Evolutionary conservation across 2,113 vertebrate genomes (phyloP).

Genomic region (Passer montanus): DNA sequence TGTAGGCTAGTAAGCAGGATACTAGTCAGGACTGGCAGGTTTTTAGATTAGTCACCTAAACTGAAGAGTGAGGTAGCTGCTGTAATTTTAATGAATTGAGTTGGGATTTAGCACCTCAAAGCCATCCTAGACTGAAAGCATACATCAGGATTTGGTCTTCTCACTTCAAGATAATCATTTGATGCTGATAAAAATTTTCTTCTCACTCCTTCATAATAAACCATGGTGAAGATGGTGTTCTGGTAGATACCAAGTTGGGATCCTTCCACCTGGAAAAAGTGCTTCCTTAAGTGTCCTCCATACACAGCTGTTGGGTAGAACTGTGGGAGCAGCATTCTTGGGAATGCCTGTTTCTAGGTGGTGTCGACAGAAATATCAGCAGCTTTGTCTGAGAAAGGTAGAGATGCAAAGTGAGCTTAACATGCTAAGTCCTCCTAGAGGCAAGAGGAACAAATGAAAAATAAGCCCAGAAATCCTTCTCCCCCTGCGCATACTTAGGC

Average conservation of each 20-base stretch:
- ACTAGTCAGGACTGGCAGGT: not conserved
- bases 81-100: not conserved
- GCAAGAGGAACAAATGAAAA: not conserved
- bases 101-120: not conserved
- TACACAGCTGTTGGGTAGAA: rapidly evolving
- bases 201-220: not conserved
- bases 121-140: not conserved
- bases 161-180: not conserved
- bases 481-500: rapidly evolving
- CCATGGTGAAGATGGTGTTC: not conserved
- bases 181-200: not conserved
- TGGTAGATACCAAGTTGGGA: not conserved
- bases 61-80: not conserved
- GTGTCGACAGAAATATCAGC: not conserved
- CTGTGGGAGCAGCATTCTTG: rapidly evolving
- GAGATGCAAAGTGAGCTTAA: not conserved
- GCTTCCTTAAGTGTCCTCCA: not conserved
- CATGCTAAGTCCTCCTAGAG: not conserved
- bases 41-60: not conserved
- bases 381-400: not conserved
- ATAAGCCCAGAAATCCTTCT: not conserved
- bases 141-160: not conserved
- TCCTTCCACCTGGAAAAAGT: not conserved
- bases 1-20: not conserved
- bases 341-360: rapidly evolving